phyloP scores from a whole-genome alignment of 2,888 invertebrate species.

The Thereva unica region DNA sequence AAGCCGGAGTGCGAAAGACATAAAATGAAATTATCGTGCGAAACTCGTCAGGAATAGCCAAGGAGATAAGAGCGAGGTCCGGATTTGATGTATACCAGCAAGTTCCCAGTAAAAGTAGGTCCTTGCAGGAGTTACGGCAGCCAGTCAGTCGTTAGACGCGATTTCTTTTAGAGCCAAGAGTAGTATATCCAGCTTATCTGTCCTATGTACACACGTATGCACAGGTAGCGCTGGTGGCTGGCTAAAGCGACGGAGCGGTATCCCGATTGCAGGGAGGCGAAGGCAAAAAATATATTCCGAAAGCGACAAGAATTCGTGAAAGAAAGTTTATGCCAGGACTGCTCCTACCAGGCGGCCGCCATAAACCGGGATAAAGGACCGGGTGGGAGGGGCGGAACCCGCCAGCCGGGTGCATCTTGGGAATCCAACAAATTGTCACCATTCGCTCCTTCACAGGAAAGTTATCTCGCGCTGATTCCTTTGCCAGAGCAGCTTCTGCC shows the following conservation, averaged over 20 bases:
- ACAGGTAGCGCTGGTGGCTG: conserved; percentile 11
- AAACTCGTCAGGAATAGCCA: conserved; percentile 2
- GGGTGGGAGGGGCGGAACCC: conserved; percentile 27
- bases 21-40: conserved; percentile 19
- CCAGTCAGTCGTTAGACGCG: too few relatives aligned
- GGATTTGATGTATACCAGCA: background rate
- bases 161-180: too few relatives aligned
- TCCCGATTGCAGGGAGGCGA: conserved; percentile 1
- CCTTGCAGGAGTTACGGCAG: too few relatives aligned
- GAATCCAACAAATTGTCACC: conserved; percentile 35
- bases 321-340: conserved; percentile 26
- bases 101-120: too few relatives aligned
- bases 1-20: background rate
- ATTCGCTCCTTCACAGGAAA: conserved; percentile 27
- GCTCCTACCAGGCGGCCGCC: conserved; percentile 19
- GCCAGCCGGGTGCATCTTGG: conserved; percentile 30
- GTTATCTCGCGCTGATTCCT: conserved; percentile 27
- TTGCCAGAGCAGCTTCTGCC: conserved; percentile 29
- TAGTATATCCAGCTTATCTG: background rate
- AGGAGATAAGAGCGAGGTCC: conserved; percentile 1
- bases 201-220: conserved; percentile 12
- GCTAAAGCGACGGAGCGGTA: conserved; percentile 22
- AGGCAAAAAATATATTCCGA: conserved; percentile 2
- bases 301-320: conserved; percentile 18
- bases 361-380: conserved; percentile 28